A percentile compares a stretch with the other conserved stretches of the same genome.
Conservation (phyloP, 2,797 vertebrate species). For the Pampus argenteus region DNA sequence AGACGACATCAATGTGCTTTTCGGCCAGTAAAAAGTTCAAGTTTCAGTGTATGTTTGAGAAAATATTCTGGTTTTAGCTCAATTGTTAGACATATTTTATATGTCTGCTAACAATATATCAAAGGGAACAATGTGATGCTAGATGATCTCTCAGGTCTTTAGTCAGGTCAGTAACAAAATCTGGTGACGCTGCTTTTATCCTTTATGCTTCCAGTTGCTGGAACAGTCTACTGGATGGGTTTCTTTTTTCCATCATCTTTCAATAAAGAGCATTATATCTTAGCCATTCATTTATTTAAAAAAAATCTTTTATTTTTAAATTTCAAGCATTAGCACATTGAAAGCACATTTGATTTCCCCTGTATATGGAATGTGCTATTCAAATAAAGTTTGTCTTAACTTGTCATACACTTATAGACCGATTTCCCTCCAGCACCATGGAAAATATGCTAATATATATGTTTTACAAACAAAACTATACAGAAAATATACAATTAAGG, state of each 20-base stretch:
- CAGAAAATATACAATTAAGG: too few species aligned
- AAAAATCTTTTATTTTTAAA: not conserved
- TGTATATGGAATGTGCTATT: too few species aligned
- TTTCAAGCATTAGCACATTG: too few species aligned
- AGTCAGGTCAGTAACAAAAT: not conserved
- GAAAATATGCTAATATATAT: too few species aligned
- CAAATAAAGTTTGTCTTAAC: not conserved
- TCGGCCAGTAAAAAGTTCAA: not conserved
- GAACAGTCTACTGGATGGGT: not conserved
- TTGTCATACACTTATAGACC: not conserved
- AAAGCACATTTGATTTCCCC: too few species aligned
- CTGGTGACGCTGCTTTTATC: not conserved
- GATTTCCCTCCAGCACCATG: not conserved
- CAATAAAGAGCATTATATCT: not conserved
- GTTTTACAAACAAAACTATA: too few species aligned
- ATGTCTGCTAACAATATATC: not conserved
- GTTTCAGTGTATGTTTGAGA: not conserved
- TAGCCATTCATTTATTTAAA: too few species aligned
- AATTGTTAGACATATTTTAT: not conserved
- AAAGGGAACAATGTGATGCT: not conserved
- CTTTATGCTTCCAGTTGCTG: not conserved
- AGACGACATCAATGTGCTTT: conserved; percentile 4
- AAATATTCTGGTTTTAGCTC: not conserved
- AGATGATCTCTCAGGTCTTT: not conserved
- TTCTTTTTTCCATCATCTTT: not conserved